Conservation (phyloP, 37 sponge, comb jelly and placozoan genomes). For the Petrosia ficiformis region DNA sequence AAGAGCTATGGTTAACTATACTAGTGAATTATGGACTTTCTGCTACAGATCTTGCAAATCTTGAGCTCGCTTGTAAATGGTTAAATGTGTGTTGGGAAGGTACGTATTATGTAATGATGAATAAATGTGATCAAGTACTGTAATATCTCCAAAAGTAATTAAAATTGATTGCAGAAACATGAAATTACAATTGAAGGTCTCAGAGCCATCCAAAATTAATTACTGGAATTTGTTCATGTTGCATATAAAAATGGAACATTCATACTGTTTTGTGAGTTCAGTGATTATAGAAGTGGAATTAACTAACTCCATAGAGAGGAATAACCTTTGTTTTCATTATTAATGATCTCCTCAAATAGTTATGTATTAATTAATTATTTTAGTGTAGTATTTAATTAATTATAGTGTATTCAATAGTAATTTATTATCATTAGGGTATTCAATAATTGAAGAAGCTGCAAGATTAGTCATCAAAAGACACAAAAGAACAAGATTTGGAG, state of each 20-base stretch:
- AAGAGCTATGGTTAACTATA: slow-evolving; percentile 58
- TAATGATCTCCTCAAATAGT: neutral
- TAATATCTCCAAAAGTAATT: neutral
- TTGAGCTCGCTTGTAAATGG: slow-evolving; percentile 51
- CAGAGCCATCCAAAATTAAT: too few relatives aligned
- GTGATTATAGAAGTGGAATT: too few relatives aligned
- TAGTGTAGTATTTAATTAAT: too few relatives aligned
- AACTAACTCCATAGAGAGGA: too few relatives aligned
- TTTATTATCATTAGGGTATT: slow-evolving; percentile 19
- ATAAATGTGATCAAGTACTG: neutral
- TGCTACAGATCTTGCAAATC: slow-evolving; percentile 32
- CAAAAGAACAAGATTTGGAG: slow-evolving; percentile 33
- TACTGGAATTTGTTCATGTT: too few relatives aligned
- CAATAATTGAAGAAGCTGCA: slow-evolving; percentile 70
- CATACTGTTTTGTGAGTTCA: too few relatives aligned
- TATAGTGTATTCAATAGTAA: neutral
- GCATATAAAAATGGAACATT: too few relatives aligned
- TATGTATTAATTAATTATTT: too few relatives aligned
- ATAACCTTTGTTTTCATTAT: neutral
- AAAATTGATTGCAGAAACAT: neutral
- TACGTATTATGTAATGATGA: neutral
- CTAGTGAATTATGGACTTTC: slow-evolving; percentile 36
- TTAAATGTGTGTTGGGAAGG: slow-evolving; percentile 47
- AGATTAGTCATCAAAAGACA: slow-evolving; percentile 25
- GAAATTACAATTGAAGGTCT: neutral